A percentile compares a stretch with the other conserved stretches of the same genome.
Conservation (phyloP, 2,797 vertebrate species). For the Ctenopoma kingsleyae region DNA sequence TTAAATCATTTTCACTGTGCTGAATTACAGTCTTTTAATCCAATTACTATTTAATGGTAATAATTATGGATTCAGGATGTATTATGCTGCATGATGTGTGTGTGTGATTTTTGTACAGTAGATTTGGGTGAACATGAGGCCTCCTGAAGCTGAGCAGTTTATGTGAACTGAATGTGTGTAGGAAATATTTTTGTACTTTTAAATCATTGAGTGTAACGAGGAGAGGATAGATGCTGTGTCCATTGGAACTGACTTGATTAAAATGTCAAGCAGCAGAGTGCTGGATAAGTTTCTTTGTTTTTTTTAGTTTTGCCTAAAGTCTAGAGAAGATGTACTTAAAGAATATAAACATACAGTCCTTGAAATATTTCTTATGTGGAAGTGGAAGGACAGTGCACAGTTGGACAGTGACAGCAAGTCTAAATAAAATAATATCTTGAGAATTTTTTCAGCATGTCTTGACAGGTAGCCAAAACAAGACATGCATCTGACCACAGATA, state of each 20-base stretch:
- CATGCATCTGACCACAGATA: constrained; percentile 15
- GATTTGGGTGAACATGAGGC: not conserved
- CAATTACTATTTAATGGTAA: not conserved
- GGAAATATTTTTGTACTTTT: not conserved
- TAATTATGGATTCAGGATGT: not conserved
- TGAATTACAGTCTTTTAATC: not conserved
- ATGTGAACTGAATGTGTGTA: not conserved
- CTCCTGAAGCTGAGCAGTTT: too few relatives aligned
- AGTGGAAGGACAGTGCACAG: constrained; percentile 21
- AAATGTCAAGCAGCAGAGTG: constrained; percentile 27
- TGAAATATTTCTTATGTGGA: constrained; percentile 30
- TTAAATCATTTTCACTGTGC: not conserved
- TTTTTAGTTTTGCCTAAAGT: constrained; percentile 9
- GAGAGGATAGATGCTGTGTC: not conserved
- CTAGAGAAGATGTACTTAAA: constrained; percentile 27
- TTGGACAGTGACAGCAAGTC: constrained; percentile 42
- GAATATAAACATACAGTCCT: constrained; percentile 20
- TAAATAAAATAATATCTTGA: constrained; percentile 34
- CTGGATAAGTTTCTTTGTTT: constrained; percentile 16
- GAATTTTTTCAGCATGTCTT: constrained; percentile 23
- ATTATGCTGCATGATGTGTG: not conserved
- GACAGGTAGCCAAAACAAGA: constrained; percentile 37
- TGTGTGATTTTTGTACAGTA: not conserved
- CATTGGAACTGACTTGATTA: constrained; percentile 8
- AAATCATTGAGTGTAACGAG: not conserved